A percentile compares a stretch with the other conserved stretches of the same genome.
phyloP scores from a whole-genome alignment of 2,888 invertebrate species.

The Amiota communis region DNA sequence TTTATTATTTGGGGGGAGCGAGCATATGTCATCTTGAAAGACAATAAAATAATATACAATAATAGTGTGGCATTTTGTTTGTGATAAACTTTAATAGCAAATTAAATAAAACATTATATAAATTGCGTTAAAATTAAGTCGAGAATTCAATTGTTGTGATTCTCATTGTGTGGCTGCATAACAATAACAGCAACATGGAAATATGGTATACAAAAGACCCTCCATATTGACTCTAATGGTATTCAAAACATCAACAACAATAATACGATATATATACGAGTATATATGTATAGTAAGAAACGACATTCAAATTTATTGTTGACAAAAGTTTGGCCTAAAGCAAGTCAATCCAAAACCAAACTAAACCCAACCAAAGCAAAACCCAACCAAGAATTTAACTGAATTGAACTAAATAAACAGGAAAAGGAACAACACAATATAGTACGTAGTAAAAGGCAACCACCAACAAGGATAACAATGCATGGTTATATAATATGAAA shows the following conservation, averaged over 20 bases:
- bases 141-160: neutral
- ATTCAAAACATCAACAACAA: neutral
- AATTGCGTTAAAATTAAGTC: constrained; percentile 16
- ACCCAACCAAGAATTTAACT: no score
- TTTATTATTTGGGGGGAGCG: no score
- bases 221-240: neutral
- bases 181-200: neutral
- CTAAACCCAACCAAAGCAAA: no score
- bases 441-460: neutral
- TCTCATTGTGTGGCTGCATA: no score
- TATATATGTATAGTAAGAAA: neutral
- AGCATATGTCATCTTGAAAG: no score
- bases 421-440: neutral
- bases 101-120: neutral
- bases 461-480: neutral
- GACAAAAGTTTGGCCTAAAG: neutral
- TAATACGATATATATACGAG: no score
- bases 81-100: no score
- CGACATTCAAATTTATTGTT: constrained; percentile 11
- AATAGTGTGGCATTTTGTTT: no score
- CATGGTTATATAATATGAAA: no score
- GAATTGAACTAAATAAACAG: neutral
- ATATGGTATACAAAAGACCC: neutral
- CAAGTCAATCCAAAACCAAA: neutral
- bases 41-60: no score